Percentiles rank a stretch among this genome's conserved stretches.
Conservation (phyloP, 2,888 invertebrate species). For the Caenorhabditis sp. region DNA sequence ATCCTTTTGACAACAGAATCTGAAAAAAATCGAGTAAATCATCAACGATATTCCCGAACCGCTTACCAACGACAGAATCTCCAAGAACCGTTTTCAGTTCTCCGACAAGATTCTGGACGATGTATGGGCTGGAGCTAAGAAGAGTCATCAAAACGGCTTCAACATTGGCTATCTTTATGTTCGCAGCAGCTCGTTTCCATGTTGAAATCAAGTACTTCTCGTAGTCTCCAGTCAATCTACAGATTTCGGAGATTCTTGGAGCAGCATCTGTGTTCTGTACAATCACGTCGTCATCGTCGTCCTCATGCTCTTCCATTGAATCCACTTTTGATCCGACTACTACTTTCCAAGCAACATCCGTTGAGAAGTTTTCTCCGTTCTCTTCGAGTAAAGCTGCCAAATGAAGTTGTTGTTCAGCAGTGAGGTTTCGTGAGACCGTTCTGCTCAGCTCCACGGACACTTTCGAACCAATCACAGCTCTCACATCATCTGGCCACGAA, state of each 20-base stretch:
- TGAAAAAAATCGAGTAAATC: not conserved
- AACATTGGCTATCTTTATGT: conserved; percentile 27
- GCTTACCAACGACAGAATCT: conserved; percentile 25
- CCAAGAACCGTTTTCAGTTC: conserved; percentile 37
- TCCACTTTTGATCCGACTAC: conserved; percentile 42
- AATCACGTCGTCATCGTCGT: conserved; percentile 16
- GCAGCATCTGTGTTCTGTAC: not conserved
- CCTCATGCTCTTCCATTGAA: conserved; percentile 54
- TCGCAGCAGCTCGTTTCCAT: conserved; percentile 45
- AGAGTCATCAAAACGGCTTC: conserved; percentile 50
- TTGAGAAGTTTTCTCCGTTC: conserved; percentile 44
- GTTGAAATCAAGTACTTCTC: conserved; percentile 47
- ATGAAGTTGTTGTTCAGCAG: conserved; percentile 63
- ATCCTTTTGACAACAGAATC: conserved; percentile 47
- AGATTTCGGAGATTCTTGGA: conserved; percentile 16
- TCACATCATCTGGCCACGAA: conserved; percentile 51
- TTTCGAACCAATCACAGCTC: conserved; percentile 37
- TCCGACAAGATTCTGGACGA: conserved; percentile 23
- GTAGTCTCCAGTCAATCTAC: conserved; percentile 27
- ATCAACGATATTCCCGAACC: not conserved
- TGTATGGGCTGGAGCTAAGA: conserved; percentile 26
- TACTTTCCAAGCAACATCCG: conserved; percentile 54
- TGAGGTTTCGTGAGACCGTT: conserved; percentile 19
- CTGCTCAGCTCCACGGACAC: conserved; percentile 21
- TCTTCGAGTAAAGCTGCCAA: conserved; percentile 64